Evolutionary conservation across 2,797 vertebrate species (phyloP).

Genomic region (Sebastes vulpes): DNA sequence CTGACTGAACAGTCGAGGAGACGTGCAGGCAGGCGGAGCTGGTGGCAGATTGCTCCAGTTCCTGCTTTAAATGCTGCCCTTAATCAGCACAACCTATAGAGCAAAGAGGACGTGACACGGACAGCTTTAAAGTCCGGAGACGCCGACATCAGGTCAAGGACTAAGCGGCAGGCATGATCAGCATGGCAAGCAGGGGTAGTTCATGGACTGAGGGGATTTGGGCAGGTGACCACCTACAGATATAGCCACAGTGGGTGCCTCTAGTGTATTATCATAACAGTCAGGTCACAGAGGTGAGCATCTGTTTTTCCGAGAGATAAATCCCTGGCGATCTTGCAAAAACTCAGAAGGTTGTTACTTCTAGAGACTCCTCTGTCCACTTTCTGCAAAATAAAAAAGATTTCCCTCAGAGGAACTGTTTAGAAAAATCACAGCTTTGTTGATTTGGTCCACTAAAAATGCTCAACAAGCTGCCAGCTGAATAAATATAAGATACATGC

Average conservation of each 20-base stretch:
- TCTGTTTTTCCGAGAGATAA: constrained; percentile 5
- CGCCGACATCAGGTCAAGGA: constrained; percentile 45
- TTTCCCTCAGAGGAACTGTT: not conserved
- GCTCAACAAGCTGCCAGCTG: not conserved
- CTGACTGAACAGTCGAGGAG: constrained; percentile 37
- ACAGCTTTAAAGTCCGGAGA: constrained; percentile 16
- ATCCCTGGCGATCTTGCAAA: not conserved
- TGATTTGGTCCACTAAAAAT: not conserved
- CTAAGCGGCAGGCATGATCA: constrained; percentile 21
- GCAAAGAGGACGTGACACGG: constrained; percentile 30
- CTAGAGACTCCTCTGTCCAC: not conserved
- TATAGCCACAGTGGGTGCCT: not conserved
- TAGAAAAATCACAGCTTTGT: not conserved
- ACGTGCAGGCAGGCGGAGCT: constrained; percentile 30
- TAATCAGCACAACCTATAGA: constrained; percentile 72
- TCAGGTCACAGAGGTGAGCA: not conserved
- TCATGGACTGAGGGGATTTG: constrained; percentile 16
- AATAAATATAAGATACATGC: not conserved
- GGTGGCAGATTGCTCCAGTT: constrained; percentile 68
- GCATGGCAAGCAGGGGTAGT: not conserved
- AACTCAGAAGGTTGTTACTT: not conserved
- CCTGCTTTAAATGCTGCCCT: constrained; percentile 69
- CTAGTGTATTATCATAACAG: not conserved
- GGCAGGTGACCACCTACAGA: constrained; percentile 27
- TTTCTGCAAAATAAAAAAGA: not conserved